Conservation (phyloP, 1,140 invertebrate species). For the Drosophila kikkawai region DNA sequence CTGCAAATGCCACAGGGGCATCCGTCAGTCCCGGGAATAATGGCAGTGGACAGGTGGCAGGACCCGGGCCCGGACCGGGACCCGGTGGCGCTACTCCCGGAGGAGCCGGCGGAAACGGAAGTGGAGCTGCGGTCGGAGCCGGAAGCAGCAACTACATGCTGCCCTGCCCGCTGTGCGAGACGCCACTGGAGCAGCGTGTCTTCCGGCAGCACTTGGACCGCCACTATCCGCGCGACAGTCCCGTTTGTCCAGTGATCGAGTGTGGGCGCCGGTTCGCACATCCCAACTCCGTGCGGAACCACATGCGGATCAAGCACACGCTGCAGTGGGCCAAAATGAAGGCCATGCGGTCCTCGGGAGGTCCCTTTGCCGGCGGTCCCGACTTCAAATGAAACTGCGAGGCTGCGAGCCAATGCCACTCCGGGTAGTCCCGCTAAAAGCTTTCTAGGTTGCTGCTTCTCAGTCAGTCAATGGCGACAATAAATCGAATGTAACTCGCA, state of each 20-base stretch:
- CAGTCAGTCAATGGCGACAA: slow-evolving; percentile 75
- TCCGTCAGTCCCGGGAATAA: slow-evolving; percentile 68
- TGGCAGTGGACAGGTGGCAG: slow-evolving; percentile 51
- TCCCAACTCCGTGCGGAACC: slow-evolving; percentile 93
- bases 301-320: slow-evolving; percentile 93
- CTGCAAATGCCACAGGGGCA: slow-evolving; percentile 78
- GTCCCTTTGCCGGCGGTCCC: slow-evolving; percentile 83
- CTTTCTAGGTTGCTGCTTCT: slow-evolving; percentile 73
- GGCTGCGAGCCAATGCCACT: slow-evolving; percentile 63
- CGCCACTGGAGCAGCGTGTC: slow-evolving; percentile 88
- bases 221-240: slow-evolving; percentile 93
- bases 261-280: slow-evolving; percentile 91
- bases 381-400: slow-evolving; percentile 84
- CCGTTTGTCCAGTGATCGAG: slow-evolving; percentile 90
- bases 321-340: slow-evolving; percentile 93
- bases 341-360: slow-evolving; percentile 90
- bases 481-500: slow-evolving; percentile 68
- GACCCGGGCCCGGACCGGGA: slow-evolving; percentile 28
- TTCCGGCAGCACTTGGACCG: slow-evolving; percentile 91
- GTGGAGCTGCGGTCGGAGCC: slow-evolving; percentile 64
- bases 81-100: slow-evolving; percentile 46
- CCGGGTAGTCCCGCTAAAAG: slow-evolving; percentile 52
- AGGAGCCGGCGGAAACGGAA: slow-evolving; percentile 47
- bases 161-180: slow-evolving; percentile 90
- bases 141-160: slow-evolving; percentile 80